Evolutionary conservation across 2,797 vertebrate species (phyloP).

Genomic region (Gobio occitaniae): DNA sequence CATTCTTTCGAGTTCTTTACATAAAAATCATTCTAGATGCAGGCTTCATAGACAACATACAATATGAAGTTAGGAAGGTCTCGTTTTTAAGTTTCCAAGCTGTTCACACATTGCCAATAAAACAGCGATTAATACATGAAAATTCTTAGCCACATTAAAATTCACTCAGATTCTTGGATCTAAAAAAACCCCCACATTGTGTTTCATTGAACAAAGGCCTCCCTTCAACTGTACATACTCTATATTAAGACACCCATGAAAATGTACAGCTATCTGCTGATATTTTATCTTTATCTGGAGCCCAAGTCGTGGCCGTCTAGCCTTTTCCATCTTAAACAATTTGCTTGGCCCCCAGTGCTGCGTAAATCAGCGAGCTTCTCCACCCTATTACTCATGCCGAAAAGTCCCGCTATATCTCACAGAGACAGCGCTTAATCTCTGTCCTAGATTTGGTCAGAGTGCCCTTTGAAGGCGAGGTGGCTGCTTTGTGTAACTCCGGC

Average conservation of each 20-base stretch:
- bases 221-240: slow-evolving; percentile 34
- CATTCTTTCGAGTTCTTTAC: background rate
- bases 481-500: slow-evolving; percentile 64
- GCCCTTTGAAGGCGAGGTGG: slow-evolving; percentile 64
- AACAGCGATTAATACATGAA: background rate
- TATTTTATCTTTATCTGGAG: slow-evolving; percentile 54
- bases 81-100: background rate
- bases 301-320: slow-evolving; percentile 41
- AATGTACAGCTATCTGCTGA: slow-evolving; percentile 54
- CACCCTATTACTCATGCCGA: slow-evolving; percentile 67
- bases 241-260: slow-evolving; percentile 43
- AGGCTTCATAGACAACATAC: background rate
- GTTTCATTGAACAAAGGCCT: slow-evolving; percentile 19
- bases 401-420: slow-evolving; percentile 66
- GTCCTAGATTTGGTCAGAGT: slow-evolving; percentile 61
- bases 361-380: slow-evolving; percentile 65
- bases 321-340: slow-evolving; percentile 59
- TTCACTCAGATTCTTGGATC: background rate
- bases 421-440: slow-evolving; percentile 65
- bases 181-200: background rate
- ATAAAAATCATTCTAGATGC: background rate
- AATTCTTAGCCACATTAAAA: background rate
- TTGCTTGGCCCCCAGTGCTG: slow-evolving; percentile 60
- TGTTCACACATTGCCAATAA: background rate
- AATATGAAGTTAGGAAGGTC: background rate